phyloP scores from a whole-genome alignment of 1,140 invertebrate species.

The Drosophila bifasciata region DNA sequence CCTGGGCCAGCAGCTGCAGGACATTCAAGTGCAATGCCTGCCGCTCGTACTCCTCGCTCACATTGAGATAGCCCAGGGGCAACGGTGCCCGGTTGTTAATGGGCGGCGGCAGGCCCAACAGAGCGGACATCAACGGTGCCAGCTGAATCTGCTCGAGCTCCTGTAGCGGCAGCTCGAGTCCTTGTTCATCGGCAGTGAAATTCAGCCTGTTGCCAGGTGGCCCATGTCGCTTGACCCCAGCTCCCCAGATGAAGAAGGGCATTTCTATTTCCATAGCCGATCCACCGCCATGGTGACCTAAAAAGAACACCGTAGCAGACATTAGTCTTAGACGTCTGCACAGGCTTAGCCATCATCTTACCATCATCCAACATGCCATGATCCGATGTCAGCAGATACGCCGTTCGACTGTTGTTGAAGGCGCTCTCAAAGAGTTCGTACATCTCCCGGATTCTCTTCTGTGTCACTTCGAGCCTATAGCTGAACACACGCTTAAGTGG shows the following conservation, averaged over 20 bases:
- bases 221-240: conserved; percentile 5
- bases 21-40: conserved; percentile 86
- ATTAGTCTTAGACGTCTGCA: too few species aligned
- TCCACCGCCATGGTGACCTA: conserved; percentile 92
- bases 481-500: conserved; percentile 93
- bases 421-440: conserved; percentile 89
- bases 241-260: conserved; percentile 30
- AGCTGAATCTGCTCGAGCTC: conserved; percentile 20
- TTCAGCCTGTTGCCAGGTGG: neutral
- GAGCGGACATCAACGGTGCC: conserved; percentile 30
- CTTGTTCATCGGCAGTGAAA: conserved; percentile 1
- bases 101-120: conserved; percentile 75
- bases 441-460: conserved; percentile 90
- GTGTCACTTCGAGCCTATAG: conserved; percentile 92
- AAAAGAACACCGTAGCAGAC: conserved; percentile 4
- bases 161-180: conserved; percentile 7
- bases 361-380: conserved; percentile 99
- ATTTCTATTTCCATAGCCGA: conserved; percentile 9
- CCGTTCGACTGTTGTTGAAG: conserved; percentile 92
- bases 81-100: conserved; percentile 35
- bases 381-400: conserved; percentile 97
- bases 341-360: conserved; percentile 45
- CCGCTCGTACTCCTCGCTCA: conserved; percentile 55
- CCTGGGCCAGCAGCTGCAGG: conserved; percentile 22
- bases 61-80: conserved; percentile 13